Evolutionary conservation across 2,797 vertebrate genomes (phyloP).

Genomic region (Martes flavigula): DNA sequence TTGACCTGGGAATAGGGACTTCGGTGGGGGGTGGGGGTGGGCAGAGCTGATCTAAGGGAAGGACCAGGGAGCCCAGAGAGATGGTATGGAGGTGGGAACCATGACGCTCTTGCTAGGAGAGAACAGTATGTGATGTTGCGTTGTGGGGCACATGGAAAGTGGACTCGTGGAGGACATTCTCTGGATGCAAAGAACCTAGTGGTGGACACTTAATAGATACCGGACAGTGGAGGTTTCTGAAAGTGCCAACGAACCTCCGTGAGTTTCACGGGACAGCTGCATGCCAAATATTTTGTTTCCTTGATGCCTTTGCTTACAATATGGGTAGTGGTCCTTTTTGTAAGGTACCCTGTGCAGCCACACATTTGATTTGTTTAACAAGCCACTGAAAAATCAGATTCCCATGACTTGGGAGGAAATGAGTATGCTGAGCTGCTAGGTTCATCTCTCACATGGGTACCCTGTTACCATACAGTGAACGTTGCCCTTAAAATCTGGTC

Average conservation of each 20-base stretch:
- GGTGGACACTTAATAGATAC: not conserved
- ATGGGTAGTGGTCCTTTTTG: not conserved
- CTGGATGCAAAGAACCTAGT: not conserved
- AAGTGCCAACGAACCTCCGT: too few relatives aligned
- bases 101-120: rapidly evolving
- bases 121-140: rapidly evolving
- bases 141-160: not conserved
- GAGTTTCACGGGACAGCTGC: rapidly evolving
- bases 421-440: rapidly evolving
- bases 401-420: not conserved
- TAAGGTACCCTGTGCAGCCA: not conserved
- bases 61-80: rapidly evolving
- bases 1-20: rapidly evolving
- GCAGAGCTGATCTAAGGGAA: rapidly evolving
- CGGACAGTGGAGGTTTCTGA: rapidly evolving
- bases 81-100: rapidly evolving
- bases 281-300: not conserved
- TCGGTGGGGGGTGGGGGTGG: rapidly evolving
- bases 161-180: not conserved
- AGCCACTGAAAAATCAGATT: not conserved
- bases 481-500: too few relatives aligned
- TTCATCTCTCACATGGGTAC: too few relatives aligned
- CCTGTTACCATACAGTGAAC: rapidly evolving
- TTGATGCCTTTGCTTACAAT: not conserved
- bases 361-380: not conserved